These are phyloP conservation scores for Caenorhabditis briggsae DNA, from an alignment of 1,140 invertebrate species.

Conservation along the genomic window DNA sequence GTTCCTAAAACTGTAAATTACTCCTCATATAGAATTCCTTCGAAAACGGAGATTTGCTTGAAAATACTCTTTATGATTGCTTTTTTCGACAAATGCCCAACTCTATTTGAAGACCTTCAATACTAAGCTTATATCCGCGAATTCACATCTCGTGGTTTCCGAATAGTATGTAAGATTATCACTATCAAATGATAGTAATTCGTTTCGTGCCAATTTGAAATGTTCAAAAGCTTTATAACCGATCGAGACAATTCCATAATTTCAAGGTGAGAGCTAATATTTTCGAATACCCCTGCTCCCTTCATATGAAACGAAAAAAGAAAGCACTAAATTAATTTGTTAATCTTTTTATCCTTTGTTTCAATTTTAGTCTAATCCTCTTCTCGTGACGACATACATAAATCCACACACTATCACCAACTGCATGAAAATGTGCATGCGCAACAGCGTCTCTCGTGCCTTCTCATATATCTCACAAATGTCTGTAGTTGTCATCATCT, in stretches of 20 bases:
- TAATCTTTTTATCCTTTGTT: neutral
- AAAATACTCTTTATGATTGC: no score
- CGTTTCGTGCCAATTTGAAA: neutral
- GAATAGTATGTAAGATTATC: no score
- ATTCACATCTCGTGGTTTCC: no score
- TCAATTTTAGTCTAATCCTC: slow-evolving; percentile 14
- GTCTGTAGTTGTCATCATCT: slow-evolving; percentile 50
- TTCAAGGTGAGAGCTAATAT: neutral
- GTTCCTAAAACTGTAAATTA: no score
- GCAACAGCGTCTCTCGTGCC: slow-evolving; percentile 47
- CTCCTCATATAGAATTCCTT: no score
- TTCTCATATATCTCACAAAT: slow-evolving; percentile 24
- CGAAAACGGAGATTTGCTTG: no score
- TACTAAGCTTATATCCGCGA: no score
- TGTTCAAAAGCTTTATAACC: slow-evolving; percentile 14
- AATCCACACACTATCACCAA: slow-evolving; percentile 39
- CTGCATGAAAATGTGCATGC: slow-evolving; percentile 49
- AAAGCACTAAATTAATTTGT: neutral
- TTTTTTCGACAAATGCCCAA: no score
- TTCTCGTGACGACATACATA: neutral
- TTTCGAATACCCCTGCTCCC: neutral
- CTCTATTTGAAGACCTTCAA: no score
- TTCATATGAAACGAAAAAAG: neutral
- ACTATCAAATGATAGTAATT: no score
- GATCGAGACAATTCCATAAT: neutral